A percentile compares a stretch with the other conserved stretches of the same genome.
Conservation (phyloP, 2,797 vertebrate genomes). For the Enoplosus armatus region DNA sequence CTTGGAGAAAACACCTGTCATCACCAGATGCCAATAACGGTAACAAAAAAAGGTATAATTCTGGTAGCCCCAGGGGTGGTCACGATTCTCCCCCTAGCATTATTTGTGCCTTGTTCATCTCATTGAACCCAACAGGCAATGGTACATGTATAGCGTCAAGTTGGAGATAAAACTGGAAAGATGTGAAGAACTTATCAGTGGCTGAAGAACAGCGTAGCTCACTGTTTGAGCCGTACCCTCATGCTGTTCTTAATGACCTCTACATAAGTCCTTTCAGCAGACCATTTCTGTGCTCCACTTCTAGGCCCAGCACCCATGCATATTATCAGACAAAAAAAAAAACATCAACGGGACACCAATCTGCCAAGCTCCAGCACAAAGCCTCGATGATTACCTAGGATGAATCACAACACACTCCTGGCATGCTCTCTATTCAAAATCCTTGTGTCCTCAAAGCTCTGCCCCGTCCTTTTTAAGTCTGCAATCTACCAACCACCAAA, state of each 20-base stretch:
- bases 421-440: conserved; percentile 59
- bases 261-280: conserved; percentile 27
- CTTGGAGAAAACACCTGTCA: conserved; percentile 1
- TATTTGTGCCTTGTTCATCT: conserved; percentile 3
- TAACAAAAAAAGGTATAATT: conserved; percentile 25
- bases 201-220: conserved; percentile 22
- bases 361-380: conserved; percentile 46
- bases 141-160: not conserved
- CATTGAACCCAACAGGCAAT: conserved; percentile 29
- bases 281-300: conserved; percentile 35
- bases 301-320: conserved; percentile 26
- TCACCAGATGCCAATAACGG: no score
- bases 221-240: conserved; percentile 34
- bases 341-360: conserved; percentile 58
- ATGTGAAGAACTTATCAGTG: conserved; percentile 11
- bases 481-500: conserved; percentile 53
- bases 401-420: conserved; percentile 56
- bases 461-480: conserved; percentile 45
- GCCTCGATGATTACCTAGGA: conserved; percentile 51
- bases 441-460: conserved; percentile 48
- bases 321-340: conserved; percentile 67
- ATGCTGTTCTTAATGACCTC: conserved; percentile 59
- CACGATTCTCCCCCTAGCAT: not conserved
- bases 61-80: conserved; percentile 1
- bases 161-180: conserved; percentile 22